Conservation (phyloP, 2,888 invertebrate genomes). For the Escarpia spicata region DNA sequence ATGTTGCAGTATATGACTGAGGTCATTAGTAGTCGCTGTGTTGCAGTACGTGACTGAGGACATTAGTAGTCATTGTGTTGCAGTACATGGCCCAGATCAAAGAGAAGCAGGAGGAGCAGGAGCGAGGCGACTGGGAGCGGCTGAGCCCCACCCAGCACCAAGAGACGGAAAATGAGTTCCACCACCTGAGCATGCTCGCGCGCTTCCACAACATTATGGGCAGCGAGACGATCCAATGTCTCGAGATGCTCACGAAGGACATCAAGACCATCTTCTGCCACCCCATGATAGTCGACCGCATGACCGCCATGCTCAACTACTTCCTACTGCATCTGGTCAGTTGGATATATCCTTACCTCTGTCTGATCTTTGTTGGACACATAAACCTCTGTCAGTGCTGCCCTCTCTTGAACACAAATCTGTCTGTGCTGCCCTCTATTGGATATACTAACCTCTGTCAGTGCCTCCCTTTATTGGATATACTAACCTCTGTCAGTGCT, state of each 20-base stretch:
- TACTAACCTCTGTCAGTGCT: neutral
- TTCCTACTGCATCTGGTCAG: slow-evolving; percentile 82
- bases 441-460: neutral
- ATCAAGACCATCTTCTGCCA: slow-evolving; percentile 81
- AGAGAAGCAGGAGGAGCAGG: slow-evolving; percentile 80
- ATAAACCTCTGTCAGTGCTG: neutral
- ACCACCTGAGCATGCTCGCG: slow-evolving; percentile 73
- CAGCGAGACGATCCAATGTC: slow-evolving; percentile 84
- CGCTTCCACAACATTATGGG: slow-evolving; percentile 91
- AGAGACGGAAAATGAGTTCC: slow-evolving; percentile 72
- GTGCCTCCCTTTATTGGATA: neutral
- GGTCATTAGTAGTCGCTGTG: slow-evolving; percentile 66
- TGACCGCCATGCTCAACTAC: slow-evolving; percentile 95
- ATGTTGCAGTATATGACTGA: slow-evolving; percentile 76
- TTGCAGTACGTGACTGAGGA: no score
- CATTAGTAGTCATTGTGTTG: slow-evolving; percentile 25
- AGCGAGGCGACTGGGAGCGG: slow-evolving; percentile 77
- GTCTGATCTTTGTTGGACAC: neutral
- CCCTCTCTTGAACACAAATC: neutral
- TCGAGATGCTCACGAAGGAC: slow-evolving; percentile 70
- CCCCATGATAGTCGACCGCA: slow-evolving; percentile 88
- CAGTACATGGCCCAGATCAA: slow-evolving; percentile 82
- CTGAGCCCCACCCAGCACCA: slow-evolving; percentile 79
- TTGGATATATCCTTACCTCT: neutral
- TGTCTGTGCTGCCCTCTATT: neutral